Percentiles rank a stretch among this genome's conserved stretches.
These are phyloP conservation scores for Calliphora vomitoria DNA, from an alignment of 2,888 invertebrate genomes.

Conservation along the genomic window DNA sequence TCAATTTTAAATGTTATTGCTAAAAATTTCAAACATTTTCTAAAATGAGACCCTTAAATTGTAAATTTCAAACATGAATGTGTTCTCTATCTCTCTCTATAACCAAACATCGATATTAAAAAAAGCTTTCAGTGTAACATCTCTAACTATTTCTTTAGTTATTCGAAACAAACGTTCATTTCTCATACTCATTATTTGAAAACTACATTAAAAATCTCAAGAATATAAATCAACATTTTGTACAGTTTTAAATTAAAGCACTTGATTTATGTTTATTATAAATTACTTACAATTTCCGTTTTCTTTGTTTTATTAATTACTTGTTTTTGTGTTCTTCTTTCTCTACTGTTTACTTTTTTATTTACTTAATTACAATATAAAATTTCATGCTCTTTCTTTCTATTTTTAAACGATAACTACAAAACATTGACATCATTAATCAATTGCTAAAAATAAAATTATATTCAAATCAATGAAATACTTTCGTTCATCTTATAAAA, in stretches of 20 bases:
- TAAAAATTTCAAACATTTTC: too few species aligned
- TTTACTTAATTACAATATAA: slow-evolving; percentile 78
- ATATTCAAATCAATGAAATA: slow-evolving; percentile 62
- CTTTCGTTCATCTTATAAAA: slow-evolving; percentile 67
- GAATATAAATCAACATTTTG: slow-evolving; percentile 19
- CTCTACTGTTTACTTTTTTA: slow-evolving; percentile 59
- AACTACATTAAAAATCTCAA: background rate
- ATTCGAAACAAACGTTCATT: slow-evolving; percentile 25
- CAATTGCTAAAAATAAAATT: background rate
- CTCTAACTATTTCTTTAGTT: slow-evolving; percentile 16
- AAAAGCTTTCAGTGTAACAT: slow-evolving; percentile 54
- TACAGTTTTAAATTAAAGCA: slow-evolving; percentile 47
- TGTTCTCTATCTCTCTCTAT: slow-evolving; percentile 10
- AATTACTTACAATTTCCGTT: background rate
- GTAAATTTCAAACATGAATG: slow-evolving; percentile 63
- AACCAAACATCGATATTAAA: background rate
- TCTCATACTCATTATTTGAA: slow-evolving; percentile 23
- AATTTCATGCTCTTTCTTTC: slow-evolving; percentile 71
- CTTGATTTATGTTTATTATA: slow-evolving; percentile 19
- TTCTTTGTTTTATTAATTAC: slow-evolving; percentile 9
- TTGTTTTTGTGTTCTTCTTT: slow-evolving; percentile 28
- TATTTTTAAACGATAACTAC: slow-evolving; percentile 54
- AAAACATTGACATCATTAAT: slow-evolving; percentile 69
- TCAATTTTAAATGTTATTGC: too few species aligned
- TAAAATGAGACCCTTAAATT: slow-evolving; percentile 66